A percentile compares a stretch with the other conserved stretches of the same genome.
Evolutionary conservation across 2,113 vertebrate genomes (phyloP).

Genomic region (Eclectus roratus): DNA sequence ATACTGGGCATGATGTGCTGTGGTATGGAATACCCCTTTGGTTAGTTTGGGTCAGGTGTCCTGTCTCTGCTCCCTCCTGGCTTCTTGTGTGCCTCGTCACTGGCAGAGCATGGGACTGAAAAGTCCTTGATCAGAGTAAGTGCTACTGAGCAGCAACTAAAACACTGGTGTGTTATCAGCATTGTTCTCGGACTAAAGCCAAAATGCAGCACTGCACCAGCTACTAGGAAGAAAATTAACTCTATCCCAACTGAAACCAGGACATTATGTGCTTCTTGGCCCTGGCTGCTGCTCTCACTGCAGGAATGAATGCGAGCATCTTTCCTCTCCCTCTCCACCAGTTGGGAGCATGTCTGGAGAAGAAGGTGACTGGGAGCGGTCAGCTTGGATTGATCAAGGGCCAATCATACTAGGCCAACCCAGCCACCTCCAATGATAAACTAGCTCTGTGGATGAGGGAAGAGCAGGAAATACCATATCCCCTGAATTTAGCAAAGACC

Average conservation of each 20-base stretch:
- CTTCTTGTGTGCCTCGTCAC: not conserved
- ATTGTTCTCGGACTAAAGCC: too few relatives aligned
- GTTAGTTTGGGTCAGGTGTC: not conserved
- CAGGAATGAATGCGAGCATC: too few relatives aligned
- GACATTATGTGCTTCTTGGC: not conserved
- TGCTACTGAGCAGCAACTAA: too few relatives aligned
- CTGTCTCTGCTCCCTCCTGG: not conserved
- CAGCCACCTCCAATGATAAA: accelerated
- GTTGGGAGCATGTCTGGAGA: not conserved
- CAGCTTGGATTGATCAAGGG: not conserved
- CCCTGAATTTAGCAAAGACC: not conserved
- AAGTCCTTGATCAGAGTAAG: not conserved
- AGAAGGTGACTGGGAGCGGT: not conserved
- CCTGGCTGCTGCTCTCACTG: not conserved
- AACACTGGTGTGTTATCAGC: too few relatives aligned
- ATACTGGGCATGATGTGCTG: not conserved
- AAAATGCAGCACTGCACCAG: too few relatives aligned
- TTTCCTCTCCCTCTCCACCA: not conserved
- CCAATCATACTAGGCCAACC: not conserved
- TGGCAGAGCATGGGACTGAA: not conserved
- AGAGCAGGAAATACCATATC: not conserved
- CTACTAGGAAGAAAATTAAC: too few relatives aligned
- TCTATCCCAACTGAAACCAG: too few relatives aligned
- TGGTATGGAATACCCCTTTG: not conserved
- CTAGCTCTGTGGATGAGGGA: not conserved